Evolutionary conservation across 2,888 invertebrate species (phyloP).

Genomic region (Lasioglossum calceatum): DNA sequence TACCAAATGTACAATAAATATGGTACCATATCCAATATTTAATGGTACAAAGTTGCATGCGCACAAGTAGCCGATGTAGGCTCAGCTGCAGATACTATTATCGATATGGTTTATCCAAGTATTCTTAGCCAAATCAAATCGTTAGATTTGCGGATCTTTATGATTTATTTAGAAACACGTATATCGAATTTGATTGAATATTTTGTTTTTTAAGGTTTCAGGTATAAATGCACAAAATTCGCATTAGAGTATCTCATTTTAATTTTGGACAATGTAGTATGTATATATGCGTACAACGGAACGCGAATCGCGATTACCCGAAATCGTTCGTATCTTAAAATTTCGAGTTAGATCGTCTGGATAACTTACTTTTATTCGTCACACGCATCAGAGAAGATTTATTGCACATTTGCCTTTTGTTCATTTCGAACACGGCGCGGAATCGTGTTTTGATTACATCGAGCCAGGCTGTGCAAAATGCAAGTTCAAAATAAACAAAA

Average conservation of each 20-base stretch:
- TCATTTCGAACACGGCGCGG: conserved; percentile 18
- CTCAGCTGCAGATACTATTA: conserved; percentile 37
- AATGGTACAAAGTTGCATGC: conserved; percentile 52
- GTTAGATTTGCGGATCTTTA: conserved; percentile 15
- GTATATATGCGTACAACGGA: background rate
- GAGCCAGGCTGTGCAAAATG: background rate
- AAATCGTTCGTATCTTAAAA: background rate
- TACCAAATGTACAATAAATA: conserved; percentile 16
- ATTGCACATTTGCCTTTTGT: conserved; percentile 53
- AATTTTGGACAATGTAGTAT: background rate
- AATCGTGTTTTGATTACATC: conserved; percentile 9
- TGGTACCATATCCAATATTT: conserved; percentile 22
- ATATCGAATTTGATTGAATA: background rate
- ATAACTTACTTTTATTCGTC: conserved; percentile 32
- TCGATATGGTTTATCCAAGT: conserved; percentile 62
- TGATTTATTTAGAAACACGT: background rate
- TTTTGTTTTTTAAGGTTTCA: background rate
- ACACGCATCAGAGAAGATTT: conserved; percentile 55
- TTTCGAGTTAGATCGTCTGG: background rate
- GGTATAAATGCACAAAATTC: background rate
- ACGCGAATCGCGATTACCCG: background rate
- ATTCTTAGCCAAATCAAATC: conserved; percentile 39
- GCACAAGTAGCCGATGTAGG: conserved; percentile 40
- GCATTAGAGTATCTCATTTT: background rate
- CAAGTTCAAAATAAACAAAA: background rate